These are phyloP conservation scores for Emydocephalus ijimae DNA, from an alignment of 2,113 vertebrate species.

Conservation along the genomic window DNA sequence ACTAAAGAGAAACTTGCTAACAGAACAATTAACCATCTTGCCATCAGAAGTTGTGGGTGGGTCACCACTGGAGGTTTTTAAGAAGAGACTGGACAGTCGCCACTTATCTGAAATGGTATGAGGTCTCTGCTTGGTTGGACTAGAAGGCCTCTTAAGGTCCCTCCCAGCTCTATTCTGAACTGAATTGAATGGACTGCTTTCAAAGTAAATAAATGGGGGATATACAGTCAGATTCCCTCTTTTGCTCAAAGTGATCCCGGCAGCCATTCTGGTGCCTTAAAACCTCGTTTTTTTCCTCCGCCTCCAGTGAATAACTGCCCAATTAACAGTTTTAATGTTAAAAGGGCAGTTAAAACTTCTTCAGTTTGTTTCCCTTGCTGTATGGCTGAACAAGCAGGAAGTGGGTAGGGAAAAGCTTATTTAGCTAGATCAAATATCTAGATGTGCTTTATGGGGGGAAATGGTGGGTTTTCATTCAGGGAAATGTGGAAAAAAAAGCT, in stretches of 20 bases:
- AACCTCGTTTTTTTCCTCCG: neutral
- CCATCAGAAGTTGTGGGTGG: neutral
- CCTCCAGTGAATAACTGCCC: neutral
- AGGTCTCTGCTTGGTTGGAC: neutral
- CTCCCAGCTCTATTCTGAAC: too few relatives aligned
- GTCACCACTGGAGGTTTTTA: neutral
- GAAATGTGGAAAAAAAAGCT: neutral
- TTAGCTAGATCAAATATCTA: too few relatives aligned
- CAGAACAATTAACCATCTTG: neutral
- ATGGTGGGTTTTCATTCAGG: neutral
- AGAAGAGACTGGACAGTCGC: neutral
- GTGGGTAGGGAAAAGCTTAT: too few relatives aligned
- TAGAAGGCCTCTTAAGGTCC: too few relatives aligned
- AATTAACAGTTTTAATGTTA: neutral
- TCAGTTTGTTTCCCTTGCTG: neutral
- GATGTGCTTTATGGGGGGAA: neutral
- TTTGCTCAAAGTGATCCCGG: neutral
- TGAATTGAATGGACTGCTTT: neutral
- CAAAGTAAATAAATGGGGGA: neutral
- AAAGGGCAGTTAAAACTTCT: neutral
- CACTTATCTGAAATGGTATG: neutral
- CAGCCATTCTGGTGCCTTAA: too few relatives aligned
- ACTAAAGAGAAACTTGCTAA: neutral
- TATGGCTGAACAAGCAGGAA: neutral
- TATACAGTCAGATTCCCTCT: neutral